Evolutionary conservation across 2,797 vertebrate genomes (phyloP).

Genomic region (Muscicapa comitata): DNA sequence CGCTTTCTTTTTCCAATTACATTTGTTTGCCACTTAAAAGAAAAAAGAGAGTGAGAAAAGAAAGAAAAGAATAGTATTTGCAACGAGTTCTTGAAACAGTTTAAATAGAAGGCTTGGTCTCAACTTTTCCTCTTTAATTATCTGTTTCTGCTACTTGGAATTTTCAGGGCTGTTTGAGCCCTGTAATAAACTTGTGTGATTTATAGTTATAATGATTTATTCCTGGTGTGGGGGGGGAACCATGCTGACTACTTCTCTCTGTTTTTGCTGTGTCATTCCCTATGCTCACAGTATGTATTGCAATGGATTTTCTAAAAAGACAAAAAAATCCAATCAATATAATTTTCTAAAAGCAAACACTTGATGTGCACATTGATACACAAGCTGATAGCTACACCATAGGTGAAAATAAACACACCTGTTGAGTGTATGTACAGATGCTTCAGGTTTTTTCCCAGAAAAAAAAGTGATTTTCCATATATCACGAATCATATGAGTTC

Average conservation of each 20-base stretch:
- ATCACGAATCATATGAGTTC: neutral
- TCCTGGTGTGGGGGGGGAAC: neutral
- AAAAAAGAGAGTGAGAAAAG: neutral
- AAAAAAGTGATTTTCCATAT: neutral
- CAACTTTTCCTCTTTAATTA: constrained; percentile 48
- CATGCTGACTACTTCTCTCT: constrained; percentile 1
- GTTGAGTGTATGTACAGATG: neutral
- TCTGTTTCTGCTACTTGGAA: neutral
- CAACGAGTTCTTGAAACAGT: neutral
- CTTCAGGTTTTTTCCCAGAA: neutral
- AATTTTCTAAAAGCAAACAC: neutral
- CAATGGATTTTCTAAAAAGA: neutral
- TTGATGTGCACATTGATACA: neutral
- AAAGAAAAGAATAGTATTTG: neutral
- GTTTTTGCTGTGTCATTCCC: constrained; percentile 46
- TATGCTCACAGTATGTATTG: neutral
- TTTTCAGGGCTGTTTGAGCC: constrained; percentile 23
- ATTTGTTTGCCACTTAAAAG: neutral
- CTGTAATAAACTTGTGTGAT: constrained; percentile 50
- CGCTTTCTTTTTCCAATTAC: neutral
- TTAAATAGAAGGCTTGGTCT: neutral
- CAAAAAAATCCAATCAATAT: neutral
- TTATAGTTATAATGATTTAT: constrained; percentile 35
- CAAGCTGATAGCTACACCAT: neutral
- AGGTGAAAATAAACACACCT: neutral